These are phyloP conservation scores for Oligia fasciuncula DNA, from an alignment of 2,888 invertebrate species.

Conservation along the genomic window DNA sequence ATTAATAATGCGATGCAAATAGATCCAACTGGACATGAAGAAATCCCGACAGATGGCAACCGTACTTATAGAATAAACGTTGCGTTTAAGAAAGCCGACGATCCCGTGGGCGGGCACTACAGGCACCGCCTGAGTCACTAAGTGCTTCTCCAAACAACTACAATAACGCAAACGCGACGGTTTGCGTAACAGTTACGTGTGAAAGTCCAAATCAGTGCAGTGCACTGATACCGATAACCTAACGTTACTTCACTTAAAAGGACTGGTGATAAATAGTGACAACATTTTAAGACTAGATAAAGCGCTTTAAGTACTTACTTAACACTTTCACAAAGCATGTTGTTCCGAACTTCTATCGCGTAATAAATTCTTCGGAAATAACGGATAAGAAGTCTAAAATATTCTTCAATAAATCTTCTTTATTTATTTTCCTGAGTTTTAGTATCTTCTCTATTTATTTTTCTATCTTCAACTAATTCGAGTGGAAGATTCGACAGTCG, in stretches of 20 bases:
- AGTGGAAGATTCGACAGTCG: conserved; percentile 63
- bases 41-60: conserved; percentile 43
- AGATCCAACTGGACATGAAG: conserved; percentile 47
- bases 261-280: conserved; percentile 73
- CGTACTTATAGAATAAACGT: conserved; percentile 46
- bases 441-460: conserved; percentile 60
- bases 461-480: conserved; percentile 58
- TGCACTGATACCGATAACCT: conserved; percentile 75
- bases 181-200: conserved; percentile 80
- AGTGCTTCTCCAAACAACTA: conserved; percentile 75
- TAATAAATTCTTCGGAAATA: conserved; percentile 65
- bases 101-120: conserved; percentile 62
- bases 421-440: conserved; percentile 74
- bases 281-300: conserved; percentile 71
- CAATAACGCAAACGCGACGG: conserved; percentile 73
- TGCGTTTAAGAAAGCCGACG: conserved; percentile 65
- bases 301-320: conserved; percentile 63
- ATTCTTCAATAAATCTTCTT: conserved; percentile 60
- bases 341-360: conserved; percentile 52
- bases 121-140: conserved; percentile 67
- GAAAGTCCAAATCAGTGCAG: conserved; percentile 79
- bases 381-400: conserved; percentile 50
- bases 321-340: conserved; percentile 60
- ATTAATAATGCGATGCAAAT: conserved; percentile 44
- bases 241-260: conserved; percentile 79